Base-by-base conservation (phyloP, 1,140 invertebrate genomes). In the Ceratitis capitata region DNA sequence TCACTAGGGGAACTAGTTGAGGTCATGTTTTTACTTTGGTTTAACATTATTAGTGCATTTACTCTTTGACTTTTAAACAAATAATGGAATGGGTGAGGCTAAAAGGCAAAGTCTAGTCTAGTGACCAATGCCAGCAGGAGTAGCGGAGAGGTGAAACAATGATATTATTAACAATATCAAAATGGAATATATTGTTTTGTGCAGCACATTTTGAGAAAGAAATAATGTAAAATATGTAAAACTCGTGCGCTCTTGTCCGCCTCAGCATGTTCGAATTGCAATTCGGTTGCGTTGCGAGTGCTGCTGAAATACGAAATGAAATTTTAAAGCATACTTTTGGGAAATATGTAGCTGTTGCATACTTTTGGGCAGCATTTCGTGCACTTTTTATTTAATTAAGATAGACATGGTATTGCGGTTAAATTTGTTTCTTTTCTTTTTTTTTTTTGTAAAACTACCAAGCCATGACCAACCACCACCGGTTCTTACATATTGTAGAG, bases 311-410 rank as follows among this genome's bases (percentile, higher is more conserved):
- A 61, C 51, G 78, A 82, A 64, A 85, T 85, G 83, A 83, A 85
- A 83, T 84, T 84, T 86, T 82, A 85, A 84, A 83, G 85, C 74
- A 86, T 85, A 86, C 85, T 86, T 86, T 82, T 84, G 45, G 85
- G 85, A 51, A 32, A 29, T 26, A 61, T 61, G 29, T 26, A 61
- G n/a, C 29, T 47, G 39, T 12, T 23, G 35, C 69, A 45, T 47
- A 78, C 69, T 78, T 78, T 47, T 45, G 35, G 39, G 42, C 39
- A 19, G 69, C n/a, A 78, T 39, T 16, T 74, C 64, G 19, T 74
- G 29, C 42, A 74, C 42, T 78, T 64, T 78, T 78, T 42, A 78
- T 78, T 78, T 78, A 78, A 78, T 78, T 78, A 78, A 47, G 69
- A 58, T 84, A 39, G 53, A 53, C 83, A 84, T 32, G 32, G 42